phyloP scores from a whole-genome alignment of 2,797 vertebrate genomes.

The Propithecus perrieri region DNA sequence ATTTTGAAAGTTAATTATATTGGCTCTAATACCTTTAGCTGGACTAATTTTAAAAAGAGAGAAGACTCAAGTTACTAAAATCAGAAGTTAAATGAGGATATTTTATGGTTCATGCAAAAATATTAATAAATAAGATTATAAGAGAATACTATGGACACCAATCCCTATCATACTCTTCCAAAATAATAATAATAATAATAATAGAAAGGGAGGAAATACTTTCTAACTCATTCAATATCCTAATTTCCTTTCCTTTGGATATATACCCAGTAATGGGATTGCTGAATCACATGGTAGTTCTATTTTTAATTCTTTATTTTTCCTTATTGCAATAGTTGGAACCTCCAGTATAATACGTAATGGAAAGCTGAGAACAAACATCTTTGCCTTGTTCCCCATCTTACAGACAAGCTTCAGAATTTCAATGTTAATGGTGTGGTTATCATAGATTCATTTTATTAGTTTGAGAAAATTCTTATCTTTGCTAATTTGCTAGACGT shows the following conservation, averaged over 20 bases:
- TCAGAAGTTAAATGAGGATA: too few species aligned
- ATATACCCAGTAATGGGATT: background rate
- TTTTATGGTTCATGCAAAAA: too few species aligned
- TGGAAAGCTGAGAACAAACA: background rate
- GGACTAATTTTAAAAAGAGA: too few species aligned
- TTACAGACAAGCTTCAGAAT: background rate
- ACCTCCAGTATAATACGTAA: background rate
- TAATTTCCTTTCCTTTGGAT: background rate
- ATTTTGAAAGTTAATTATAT: too few species aligned
- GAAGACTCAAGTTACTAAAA: too few species aligned
- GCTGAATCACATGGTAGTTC: background rate
- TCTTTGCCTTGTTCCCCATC: background rate
- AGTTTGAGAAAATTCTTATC: background rate
- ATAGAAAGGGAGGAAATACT: too few species aligned
- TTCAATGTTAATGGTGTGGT: background rate
- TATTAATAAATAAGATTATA: too few species aligned
- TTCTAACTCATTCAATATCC: too few species aligned
- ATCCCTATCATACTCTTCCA: too few species aligned
- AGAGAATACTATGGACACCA: too few species aligned
- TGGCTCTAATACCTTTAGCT: too few species aligned
- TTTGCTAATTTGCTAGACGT: background rate
- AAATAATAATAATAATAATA: too few species aligned
- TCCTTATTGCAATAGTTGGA: background rate
- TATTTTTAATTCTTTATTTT: background rate
- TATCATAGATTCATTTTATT: background rate